Conservation (phyloP, 92 coral and sea anemone genomes). For the Montipora capitata region DNA sequence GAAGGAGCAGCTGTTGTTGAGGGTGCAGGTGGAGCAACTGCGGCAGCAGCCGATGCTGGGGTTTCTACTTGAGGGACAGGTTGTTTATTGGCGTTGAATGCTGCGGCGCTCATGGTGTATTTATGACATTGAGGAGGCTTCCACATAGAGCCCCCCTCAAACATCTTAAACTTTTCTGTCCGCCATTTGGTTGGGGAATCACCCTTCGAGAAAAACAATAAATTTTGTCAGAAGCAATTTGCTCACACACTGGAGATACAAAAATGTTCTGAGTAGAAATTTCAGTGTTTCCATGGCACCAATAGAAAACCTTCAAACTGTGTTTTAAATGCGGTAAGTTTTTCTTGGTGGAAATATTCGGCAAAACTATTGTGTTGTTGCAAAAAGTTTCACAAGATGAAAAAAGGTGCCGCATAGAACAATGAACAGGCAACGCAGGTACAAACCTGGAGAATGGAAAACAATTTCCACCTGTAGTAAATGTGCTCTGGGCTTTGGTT, state of each 20-base stretch:
- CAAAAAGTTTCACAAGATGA: too few relatives aligned
- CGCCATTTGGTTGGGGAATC: conserved; percentile 97
- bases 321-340: too few relatives aligned
- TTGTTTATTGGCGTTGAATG: conserved; percentile 44
- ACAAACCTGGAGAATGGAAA: conserved; percentile 95
- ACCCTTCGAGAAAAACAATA: conserved; percentile 61
- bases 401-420: too few relatives aligned
- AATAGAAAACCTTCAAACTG: too few relatives aligned
- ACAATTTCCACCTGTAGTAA: conserved; percentile 96
- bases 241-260: too few relatives aligned
- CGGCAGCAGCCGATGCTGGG: conserved; percentile 26
- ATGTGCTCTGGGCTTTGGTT: conserved; percentile 95
- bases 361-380: too few relatives aligned
- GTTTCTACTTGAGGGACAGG: conserved; percentile 59
- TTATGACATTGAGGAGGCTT: conserved; percentile 90
- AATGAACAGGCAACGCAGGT: background rate
- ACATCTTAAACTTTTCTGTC: conserved; percentile 95
- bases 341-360: too few relatives aligned
- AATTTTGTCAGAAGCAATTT: too few relatives aligned
- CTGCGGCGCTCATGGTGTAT: conserved; percentile 70
- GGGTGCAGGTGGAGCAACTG: conserved; percentile 17
- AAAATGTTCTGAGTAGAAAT: too few relatives aligned
- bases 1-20: conserved; percentile 33
- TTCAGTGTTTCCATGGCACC: too few relatives aligned
- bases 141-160: conserved; percentile 92